A percentile compares a stretch with the other conserved stretches of the same genome.
These are phyloP conservation scores for Aphidoletes aphidimyza DNA, from an alignment of 2,888 invertebrate genomes.

Conservation along the genomic window DNA sequence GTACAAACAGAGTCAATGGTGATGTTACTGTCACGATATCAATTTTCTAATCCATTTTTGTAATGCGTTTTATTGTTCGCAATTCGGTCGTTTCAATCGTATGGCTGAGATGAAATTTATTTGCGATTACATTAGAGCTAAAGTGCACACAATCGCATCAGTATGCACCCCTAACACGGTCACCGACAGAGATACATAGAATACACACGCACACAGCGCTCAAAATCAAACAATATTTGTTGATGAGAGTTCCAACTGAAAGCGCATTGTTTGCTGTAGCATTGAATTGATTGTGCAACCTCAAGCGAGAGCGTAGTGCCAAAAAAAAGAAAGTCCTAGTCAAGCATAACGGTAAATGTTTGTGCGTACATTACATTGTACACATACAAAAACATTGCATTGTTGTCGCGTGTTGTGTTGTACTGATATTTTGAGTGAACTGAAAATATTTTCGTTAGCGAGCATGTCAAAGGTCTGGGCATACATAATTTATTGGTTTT, in stretches of 20 bases:
- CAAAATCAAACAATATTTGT: neutral
- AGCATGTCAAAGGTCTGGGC: conserved; percentile 18
- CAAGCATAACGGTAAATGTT: conserved; percentile 38
- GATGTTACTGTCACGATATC: neutral
- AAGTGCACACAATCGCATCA: conserved; percentile 38
- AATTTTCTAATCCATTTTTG: conserved; percentile 49
- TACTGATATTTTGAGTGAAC: conserved; percentile 2
- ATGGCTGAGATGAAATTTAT: neutral
- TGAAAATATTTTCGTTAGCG: conserved; percentile 16
- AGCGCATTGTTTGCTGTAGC: neutral
- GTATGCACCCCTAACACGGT: conserved; percentile 40
- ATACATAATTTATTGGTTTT: conserved; percentile 25
- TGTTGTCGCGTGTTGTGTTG: neutral
- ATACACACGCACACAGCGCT: neutral
- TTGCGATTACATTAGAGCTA: conserved; percentile 41
- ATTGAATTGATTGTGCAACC: neutral
- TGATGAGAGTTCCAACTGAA: conserved; percentile 8
- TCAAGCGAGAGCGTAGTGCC: neutral
- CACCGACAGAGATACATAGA: no score
- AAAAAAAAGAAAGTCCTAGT: neutral
- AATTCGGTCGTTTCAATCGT: neutral
- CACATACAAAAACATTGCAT: neutral
- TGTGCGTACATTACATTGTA: conserved; percentile 18
- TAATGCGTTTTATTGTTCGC: neutral
- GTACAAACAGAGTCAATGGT: neutral